Evolutionary conservation across 2,888 invertebrate species (phyloP).

Genomic region (Meiosimyza platycephala): DNA sequence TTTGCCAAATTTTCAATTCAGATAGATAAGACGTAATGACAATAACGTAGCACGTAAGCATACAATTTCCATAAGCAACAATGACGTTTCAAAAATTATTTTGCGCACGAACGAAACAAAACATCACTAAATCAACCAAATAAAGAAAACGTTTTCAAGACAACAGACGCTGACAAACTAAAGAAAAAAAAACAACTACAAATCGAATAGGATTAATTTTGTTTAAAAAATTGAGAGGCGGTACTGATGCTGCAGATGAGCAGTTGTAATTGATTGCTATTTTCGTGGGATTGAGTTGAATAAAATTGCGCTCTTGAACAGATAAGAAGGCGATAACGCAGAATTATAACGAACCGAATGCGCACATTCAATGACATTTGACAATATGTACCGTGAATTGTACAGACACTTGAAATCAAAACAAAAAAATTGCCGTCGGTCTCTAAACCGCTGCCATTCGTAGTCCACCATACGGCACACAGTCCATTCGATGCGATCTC

Average conservation of each 20-base stretch:
- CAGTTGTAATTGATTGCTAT: constrained; percentile 12
- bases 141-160: constrained; percentile 63
- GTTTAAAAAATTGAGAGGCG: constrained; percentile 44
- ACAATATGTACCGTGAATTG: neutral
- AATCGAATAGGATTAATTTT: constrained; percentile 38
- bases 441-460: neutral
- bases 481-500: neutral
- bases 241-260: constrained; percentile 37
- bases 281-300: constrained; percentile 13
- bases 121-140: constrained; percentile 40
- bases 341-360: neutral
- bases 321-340: constrained; percentile 9
- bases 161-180: constrained; percentile 67
- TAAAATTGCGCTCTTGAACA: constrained; percentile 1
- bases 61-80: constrained; percentile 34
- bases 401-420: neutral
- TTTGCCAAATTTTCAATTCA: neutral
- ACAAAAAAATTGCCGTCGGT: neutral
- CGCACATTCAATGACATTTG: constrained; percentile 20
- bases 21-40: constrained; percentile 19
- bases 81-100: constrained; percentile 33
- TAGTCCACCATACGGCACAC: neutral
- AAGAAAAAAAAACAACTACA: constrained; percentile 43
- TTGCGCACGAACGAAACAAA: constrained; percentile 44
- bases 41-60: constrained; percentile 41